Conservation (phyloP, 2,113 vertebrate species). For the Neodon shergylaensis region DNA sequence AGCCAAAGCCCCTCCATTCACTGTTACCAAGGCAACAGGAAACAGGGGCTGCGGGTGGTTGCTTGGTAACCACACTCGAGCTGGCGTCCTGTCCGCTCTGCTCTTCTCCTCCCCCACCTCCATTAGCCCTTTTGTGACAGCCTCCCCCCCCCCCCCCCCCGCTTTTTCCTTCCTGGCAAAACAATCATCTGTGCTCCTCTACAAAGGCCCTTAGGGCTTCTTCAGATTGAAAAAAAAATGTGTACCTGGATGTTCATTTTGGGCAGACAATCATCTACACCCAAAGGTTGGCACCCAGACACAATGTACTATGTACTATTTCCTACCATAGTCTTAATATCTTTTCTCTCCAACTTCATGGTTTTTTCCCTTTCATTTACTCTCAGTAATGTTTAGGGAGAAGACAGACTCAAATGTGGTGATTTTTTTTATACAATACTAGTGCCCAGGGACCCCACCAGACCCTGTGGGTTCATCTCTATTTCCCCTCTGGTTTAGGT, state of each 20-base stretch:
- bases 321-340: background rate
- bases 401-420: background rate
- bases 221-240: background rate
- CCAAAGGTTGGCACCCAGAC: background rate
- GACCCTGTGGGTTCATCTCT: background rate
- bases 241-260: background rate
- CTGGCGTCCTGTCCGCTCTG: background rate
- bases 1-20: slow-evolving; percentile 35
- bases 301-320: slow-evolving; percentile 11
- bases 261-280: background rate
- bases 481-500: background rate
- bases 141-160: background rate
- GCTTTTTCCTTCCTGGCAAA: background rate
- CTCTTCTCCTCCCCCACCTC: slow-evolving; percentile 31
- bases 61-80: slow-evolving; percentile 66
- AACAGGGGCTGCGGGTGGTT: slow-evolving; percentile 57
- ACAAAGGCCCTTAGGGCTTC: background rate
- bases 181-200: background rate
- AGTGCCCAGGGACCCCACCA: rapidly evolving
- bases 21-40: slow-evolving; percentile 70
- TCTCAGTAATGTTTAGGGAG: background rate
- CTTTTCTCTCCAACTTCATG: background rate
- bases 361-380: background rate
- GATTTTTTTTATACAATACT: no score
- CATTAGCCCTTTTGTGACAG: slow-evolving; percentile 63